A percentile compares a stretch with the other conserved stretches of the same genome.
phyloP scores from a whole-genome alignment of 2,888 invertebrate species.

The Meteorus colon region DNA sequence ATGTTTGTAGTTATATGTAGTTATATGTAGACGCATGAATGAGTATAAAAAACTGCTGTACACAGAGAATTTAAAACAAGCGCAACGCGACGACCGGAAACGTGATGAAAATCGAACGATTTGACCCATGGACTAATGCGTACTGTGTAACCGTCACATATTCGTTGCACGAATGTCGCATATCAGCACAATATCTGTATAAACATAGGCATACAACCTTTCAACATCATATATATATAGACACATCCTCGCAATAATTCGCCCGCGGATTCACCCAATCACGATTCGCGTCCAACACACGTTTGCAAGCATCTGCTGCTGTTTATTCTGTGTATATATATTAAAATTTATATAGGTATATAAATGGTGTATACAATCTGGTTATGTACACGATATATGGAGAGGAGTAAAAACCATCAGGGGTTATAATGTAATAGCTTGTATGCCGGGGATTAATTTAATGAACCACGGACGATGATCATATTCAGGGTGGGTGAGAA shows the following conservation, averaged over 20 bases:
- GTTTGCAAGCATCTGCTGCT: slow-evolving; percentile 30
- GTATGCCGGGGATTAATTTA: slow-evolving; percentile 63
- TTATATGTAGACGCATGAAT: slow-evolving; percentile 6
- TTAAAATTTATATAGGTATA: neutral
- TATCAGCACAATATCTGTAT: slow-evolving; percentile 3
- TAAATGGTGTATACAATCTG: neutral
- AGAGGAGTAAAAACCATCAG: slow-evolving; percentile 18
- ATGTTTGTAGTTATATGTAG: neutral
- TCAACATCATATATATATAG: no score
- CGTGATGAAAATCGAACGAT: slow-evolving; percentile 47
- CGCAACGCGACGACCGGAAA: slow-evolving; percentile 25
- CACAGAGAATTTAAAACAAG: slow-evolving; percentile 27
- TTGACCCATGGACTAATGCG: slow-evolving; percentile 20
- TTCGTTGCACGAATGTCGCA: slow-evolving; percentile 46
- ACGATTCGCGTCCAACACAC: slow-evolving; percentile 36
- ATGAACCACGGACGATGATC: slow-evolving; percentile 57
- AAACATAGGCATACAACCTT: neutral
- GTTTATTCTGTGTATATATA: neutral
- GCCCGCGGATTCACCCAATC: slow-evolving; percentile 22
- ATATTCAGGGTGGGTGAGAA: neutral
- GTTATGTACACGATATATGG: neutral
- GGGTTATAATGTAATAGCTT: slow-evolving; percentile 25
- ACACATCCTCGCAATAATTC: slow-evolving; percentile 26
- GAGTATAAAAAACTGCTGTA: slow-evolving; percentile 26
- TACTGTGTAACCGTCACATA: slow-evolving; percentile 42